Evolutionary conservation across 1,140 invertebrate genomes (phyloP).

Genomic region (Arion vulgaris): DNA sequence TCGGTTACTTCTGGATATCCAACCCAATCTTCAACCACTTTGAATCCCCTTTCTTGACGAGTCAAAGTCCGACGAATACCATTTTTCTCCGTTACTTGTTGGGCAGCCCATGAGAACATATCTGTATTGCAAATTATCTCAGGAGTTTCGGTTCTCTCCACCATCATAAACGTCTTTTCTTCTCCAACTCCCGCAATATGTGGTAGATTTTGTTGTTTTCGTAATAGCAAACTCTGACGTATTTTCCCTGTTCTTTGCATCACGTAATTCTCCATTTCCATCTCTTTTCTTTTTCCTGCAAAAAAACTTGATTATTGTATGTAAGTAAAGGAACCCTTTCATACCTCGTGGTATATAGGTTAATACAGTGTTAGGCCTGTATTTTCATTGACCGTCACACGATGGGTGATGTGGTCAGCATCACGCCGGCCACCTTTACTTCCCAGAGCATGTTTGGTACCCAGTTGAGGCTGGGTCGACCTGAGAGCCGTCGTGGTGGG

Average conservation of each 20-base stretch:
- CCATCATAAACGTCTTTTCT: neutral
- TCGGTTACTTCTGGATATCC: conserved; percentile 33
- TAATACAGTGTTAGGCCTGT: no score
- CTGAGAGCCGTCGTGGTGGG: no score
- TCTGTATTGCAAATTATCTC: neutral
- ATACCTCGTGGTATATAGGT: no score
- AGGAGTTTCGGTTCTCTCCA: conserved; percentile 20
- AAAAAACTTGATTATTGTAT: no score
- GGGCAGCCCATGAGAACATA: neutral
- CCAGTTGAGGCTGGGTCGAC: no score
- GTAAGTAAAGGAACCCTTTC: no score
- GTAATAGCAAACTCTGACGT: neutral
- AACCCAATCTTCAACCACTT: conserved; percentile 26
- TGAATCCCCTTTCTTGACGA: neutral
- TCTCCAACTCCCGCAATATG: neutral
- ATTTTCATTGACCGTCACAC: no score
- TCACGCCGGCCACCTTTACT: no score
- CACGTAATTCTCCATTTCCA: conserved; percentile 13
- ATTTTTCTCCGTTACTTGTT: neutral
- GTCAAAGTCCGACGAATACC: neutral
- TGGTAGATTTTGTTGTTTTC: conserved; percentile 7
- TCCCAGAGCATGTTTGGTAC: no score
- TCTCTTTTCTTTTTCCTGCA: conserved; percentile 6
- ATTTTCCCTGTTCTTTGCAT: conserved; percentile 17
- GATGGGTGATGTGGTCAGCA: no score